phyloP scores from a whole-genome alignment of 30 jellyfish, hydroid and myxozoan genomes.

The Haliclystus octoradiatus region DNA sequence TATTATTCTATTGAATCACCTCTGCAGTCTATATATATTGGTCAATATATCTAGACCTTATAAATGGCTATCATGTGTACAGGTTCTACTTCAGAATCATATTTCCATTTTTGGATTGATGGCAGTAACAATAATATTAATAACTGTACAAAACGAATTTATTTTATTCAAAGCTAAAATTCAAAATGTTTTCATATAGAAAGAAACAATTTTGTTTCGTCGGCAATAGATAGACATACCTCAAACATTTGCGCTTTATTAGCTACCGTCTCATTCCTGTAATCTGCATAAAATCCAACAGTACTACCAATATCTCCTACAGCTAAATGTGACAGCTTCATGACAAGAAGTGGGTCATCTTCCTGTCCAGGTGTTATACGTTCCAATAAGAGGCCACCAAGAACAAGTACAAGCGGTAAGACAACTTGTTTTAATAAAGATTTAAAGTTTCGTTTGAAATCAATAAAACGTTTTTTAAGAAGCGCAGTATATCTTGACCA shows the following conservation, averaged over 20 bases:
- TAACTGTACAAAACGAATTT: too few species aligned
- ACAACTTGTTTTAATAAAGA: constrained; percentile 66
- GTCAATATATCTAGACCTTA: too few species aligned
- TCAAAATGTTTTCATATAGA: too few species aligned
- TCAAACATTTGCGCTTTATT: background rate
- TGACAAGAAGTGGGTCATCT: constrained; percentile 51
- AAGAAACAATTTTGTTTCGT: too few species aligned
- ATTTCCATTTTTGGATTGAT: too few species aligned
- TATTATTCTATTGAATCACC: too few species aligned
- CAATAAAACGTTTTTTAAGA: constrained; percentile 64
- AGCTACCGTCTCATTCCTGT: background rate
- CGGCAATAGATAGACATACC: background rate
- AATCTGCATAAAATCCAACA: constrained; percentile 56
- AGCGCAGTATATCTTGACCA: constrained; percentile 58
- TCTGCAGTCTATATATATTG: too few species aligned
- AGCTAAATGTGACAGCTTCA: constrained; percentile 25
- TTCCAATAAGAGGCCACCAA: constrained; percentile 54
- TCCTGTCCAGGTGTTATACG: constrained; percentile 33
- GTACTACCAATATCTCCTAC: constrained; percentile 13
- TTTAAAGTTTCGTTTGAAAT: constrained; percentile 60
- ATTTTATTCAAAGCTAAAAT: too few species aligned
- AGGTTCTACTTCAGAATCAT: too few species aligned
- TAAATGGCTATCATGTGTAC: too few species aligned
- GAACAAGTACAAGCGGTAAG: constrained; percentile 46
- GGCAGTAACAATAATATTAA: too few species aligned